phyloP scores from a whole-genome alignment of 2,113 vertebrate genomes.

The Sebastes fasciatus region DNA sequence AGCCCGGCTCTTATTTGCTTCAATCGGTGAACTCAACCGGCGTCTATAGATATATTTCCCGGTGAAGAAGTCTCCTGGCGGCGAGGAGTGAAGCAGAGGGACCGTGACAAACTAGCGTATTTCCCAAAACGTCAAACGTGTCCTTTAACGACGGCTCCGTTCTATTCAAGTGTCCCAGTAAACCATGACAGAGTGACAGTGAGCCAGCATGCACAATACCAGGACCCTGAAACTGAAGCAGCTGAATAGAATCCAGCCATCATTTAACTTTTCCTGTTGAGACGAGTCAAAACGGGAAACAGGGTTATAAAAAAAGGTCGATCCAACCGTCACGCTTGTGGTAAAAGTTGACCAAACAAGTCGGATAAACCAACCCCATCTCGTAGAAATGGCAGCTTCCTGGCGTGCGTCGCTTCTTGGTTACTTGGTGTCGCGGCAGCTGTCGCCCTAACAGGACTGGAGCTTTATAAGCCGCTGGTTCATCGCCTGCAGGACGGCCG shows the following conservation, averaged over 20 bases:
- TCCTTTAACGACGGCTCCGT: not conserved
- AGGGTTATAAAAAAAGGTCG: not conserved
- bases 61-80: too few species aligned
- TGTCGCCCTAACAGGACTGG: slow-evolving; percentile 80
- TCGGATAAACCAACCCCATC: not conserved
- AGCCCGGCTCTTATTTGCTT: not conserved
- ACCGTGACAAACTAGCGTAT: not conserved
- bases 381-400: not conserved
- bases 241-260: not conserved
- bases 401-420: not conserved
- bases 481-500: slow-evolving; percentile 82
- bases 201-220: slow-evolving; percentile 14
- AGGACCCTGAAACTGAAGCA: slow-evolving; percentile 26
- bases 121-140: not conserved
- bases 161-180: not conserved
- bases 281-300: not conserved
- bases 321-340: not conserved
- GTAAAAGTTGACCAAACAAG: not conserved
- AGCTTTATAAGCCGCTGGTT: slow-evolving; percentile 87
- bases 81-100: too few species aligned
- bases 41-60: too few species aligned
- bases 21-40: too few species aligned
- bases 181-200: not conserved
- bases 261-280: not conserved
- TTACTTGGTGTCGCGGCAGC: slow-evolving; percentile 70